A percentile compares a stretch with the other conserved stretches of the same genome.
Evolutionary conservation across 1,140 invertebrate species (phyloP).

Genomic region (Drosophila triauraria): DNA sequence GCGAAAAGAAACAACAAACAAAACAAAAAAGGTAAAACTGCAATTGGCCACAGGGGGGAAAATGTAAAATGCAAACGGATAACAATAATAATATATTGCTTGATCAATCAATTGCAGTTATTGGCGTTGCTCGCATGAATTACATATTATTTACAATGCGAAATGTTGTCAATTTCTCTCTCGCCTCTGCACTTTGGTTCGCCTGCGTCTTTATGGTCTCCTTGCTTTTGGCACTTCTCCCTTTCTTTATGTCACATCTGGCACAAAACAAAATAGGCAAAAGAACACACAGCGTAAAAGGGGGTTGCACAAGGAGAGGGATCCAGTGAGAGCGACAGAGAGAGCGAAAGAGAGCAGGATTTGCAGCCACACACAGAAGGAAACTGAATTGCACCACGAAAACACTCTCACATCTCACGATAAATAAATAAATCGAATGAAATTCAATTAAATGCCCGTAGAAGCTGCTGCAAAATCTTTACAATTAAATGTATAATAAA

Average conservation of each 20-base stretch:
- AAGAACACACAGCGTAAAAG: background rate
- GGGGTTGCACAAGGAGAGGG: slow-evolving; percentile 30
- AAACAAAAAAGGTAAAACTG: slow-evolving; percentile 25
- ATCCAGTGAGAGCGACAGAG: background rate
- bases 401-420: background rate
- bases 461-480: slow-evolving; percentile 7
- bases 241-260: slow-evolving; percentile 24
- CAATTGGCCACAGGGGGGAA: slow-evolving; percentile 28
- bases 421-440: slow-evolving; percentile 10
- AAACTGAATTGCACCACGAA: slow-evolving; percentile 13
- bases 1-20: slow-evolving; percentile 48
- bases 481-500: slow-evolving; percentile 59
- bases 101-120: slow-evolving; percentile 32
- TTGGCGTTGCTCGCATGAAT: slow-evolving; percentile 8
- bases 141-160: slow-evolving; percentile 2
- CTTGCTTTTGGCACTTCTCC: slow-evolving; percentile 21
- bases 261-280: slow-evolving; percentile 41
- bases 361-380: slow-evolving; percentile 24
- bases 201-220: slow-evolving; percentile 11
- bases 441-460: slow-evolving; percentile 15
- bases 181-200: slow-evolving; percentile 9
- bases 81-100: slow-evolving; percentile 24
- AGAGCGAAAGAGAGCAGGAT: slow-evolving; percentile 1
- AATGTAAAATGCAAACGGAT: slow-evolving; percentile 7
- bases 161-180: background rate